phyloP scores from a whole-genome alignment of 2,888 invertebrate species.

The Pediacus dermestoides region DNA sequence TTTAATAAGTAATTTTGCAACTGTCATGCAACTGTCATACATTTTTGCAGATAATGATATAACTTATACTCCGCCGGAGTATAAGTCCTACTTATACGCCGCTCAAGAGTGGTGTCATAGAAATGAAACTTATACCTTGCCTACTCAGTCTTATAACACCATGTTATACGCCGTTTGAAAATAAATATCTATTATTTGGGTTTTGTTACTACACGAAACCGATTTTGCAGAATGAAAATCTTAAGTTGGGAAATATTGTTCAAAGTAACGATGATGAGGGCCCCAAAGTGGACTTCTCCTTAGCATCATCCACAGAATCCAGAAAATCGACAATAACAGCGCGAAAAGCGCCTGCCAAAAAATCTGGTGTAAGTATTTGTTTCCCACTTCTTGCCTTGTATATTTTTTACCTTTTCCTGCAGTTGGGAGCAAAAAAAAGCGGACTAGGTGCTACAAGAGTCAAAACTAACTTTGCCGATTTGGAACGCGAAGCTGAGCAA shows the following conservation, averaged over 20 bases:
- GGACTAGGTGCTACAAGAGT: slow-evolving; percentile 94
- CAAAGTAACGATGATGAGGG: slow-evolving; percentile 35
- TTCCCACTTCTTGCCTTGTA: slow-evolving; percentile 5
- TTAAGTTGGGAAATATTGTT: background rate
- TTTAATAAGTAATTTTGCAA: no score
- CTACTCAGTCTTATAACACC: no score
- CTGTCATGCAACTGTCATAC: no score
- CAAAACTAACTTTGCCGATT: slow-evolving; percentile 89
- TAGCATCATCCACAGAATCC: slow-evolving; percentile 27
- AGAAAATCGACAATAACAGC: slow-evolving; percentile 70
- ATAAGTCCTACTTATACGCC: no score
- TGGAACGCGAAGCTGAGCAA: slow-evolving; percentile 85
- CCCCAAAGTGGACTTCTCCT: slow-evolving; percentile 41
- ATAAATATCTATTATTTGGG: no score
- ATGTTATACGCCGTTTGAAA: no score
- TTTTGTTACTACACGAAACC: no score
- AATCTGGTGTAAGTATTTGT: slow-evolving; percentile 58
- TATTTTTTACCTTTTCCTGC: slow-evolving; percentile 20
- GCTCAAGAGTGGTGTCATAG: no score
- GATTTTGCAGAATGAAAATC: slow-evolving; percentile 6
- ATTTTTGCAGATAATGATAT: no score
- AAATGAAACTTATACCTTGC: no score
- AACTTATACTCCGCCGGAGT: no score
- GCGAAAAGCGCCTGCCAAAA: slow-evolving; percentile 67
- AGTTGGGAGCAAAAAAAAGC: slow-evolving; percentile 84